phyloP scores from a whole-genome alignment of 30 jellyfish, hydroid and myxozoan species.

The Clytia hemisphaerica region DNA sequence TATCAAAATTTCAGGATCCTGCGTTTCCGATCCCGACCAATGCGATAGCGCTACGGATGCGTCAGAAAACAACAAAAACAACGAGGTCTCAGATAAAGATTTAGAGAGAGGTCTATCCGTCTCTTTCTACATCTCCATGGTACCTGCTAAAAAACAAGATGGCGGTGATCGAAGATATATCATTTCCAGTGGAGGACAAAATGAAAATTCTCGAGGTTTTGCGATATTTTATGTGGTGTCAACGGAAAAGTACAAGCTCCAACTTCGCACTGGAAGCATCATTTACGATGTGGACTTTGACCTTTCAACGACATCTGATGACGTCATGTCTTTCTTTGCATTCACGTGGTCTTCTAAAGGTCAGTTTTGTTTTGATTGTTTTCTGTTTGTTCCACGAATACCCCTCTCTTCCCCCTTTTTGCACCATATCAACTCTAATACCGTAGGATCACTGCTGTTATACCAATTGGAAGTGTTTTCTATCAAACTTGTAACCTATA shows the following conservation, averaged over 20 bases:
- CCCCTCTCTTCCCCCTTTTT: no score
- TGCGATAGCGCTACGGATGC: slow-evolving; percentile 17
- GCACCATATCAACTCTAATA: no score
- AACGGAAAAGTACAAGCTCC: slow-evolving; percentile 74
- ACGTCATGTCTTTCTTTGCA: slow-evolving; percentile 48
- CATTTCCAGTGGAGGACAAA: slow-evolving; percentile 95
- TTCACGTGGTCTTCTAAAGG: slow-evolving; percentile 41
- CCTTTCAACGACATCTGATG: no score
- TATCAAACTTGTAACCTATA: no score
- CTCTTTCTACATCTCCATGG: slow-evolving; percentile 65
- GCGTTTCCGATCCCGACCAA: slow-evolving; percentile 55
- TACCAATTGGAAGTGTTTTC: no score
- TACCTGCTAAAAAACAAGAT: slow-evolving; percentile 16
- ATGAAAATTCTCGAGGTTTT: slow-evolving; percentile 80
- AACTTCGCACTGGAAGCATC: slow-evolving; percentile 50
- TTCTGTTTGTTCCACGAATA: no score
- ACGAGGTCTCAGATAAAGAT: no score
- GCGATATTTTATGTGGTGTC: slow-evolving; percentile 74
- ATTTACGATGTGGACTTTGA: slow-evolving; percentile 78
- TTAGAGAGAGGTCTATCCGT: slow-evolving; percentile 63
- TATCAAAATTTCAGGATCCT: slow-evolving; percentile 45
- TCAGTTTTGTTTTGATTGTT: no score
- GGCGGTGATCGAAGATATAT: slow-evolving; percentile 54
- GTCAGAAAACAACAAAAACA: no score
- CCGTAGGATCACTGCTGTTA: no score